phyloP scores from a whole-genome alignment of 2,888 invertebrate genomes.

The Caenorhabditis sulstoni region DNA sequence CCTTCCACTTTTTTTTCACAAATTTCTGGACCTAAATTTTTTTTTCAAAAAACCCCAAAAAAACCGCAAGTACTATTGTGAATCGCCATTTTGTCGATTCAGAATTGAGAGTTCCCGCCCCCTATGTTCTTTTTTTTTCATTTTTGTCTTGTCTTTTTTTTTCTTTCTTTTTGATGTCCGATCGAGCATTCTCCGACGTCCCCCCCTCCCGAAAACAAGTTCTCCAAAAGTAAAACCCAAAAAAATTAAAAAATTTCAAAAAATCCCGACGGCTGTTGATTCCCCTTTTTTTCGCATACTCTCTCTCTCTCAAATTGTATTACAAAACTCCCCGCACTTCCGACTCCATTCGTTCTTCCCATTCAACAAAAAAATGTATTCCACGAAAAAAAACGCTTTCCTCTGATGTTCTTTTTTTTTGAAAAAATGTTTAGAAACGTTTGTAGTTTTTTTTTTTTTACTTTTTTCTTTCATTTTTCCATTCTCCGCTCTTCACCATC shows the following conservation, averaged over 20 bases:
- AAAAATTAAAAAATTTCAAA: constrained; percentile 7
- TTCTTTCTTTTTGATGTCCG: too few relatives aligned
- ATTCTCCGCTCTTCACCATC: neutral
- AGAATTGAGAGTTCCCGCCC: neutral
- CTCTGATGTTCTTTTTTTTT: constrained; percentile 1
- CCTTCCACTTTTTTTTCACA: neutral
- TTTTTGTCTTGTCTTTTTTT: neutral
- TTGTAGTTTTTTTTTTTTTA: neutral
- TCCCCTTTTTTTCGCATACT: neutral
- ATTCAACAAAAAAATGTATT: constrained; percentile 25
- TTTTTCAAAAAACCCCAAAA: constrained; percentile 17
- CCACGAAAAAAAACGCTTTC: constrained; percentile 4
- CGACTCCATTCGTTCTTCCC: too few relatives aligned
- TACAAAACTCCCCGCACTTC: constrained; percentile 3
- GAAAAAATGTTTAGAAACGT: neutral
- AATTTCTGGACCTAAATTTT: neutral
- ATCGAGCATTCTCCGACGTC: too few relatives aligned
- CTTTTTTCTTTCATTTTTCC: constrained; percentile 1
- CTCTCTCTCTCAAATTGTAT: neutral
- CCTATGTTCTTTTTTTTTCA: neutral
- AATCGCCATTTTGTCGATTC: neutral
- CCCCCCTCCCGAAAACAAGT: constrained; percentile 7
- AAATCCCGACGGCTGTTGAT: neutral
- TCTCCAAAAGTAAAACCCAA: constrained; percentile 4
- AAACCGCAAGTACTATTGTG: neutral